Base-by-base conservation (phyloP, 2,113 vertebrate species). In the Pitta sordida region DNA sequence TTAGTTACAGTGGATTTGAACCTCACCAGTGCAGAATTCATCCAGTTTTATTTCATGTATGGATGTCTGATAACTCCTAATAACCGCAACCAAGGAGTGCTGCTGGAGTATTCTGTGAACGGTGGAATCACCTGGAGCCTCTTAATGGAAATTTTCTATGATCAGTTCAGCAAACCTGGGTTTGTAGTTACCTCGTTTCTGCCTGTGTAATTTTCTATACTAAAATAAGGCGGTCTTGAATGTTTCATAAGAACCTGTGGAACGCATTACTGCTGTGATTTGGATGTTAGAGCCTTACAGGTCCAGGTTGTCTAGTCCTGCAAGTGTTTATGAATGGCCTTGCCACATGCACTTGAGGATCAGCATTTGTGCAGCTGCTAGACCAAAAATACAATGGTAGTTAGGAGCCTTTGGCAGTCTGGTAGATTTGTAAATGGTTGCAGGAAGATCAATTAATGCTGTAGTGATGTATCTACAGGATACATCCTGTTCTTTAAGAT, bases 31-130 rank as follows among this genome's bases (percentile, higher is more conserved):
- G 99, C 99, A 19, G 99, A 99, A 95, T 99, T 99, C 94, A 98
- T 99, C 96, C 99, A 99, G 80, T 99, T 99, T 97, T 99, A 99
- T 97, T 99, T 99, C 96, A 99, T 99, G 99, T 99, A 99, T 11
- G 99, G 99, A 93, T 99, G 99, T 93, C 98, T 99, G 97, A 98
- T 98, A 96, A 98, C 98, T 21, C 99, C 99, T 5, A 99, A 98
- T 82, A 99, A 97, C 95, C 99, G 99, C 34, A 99, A 99, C 97
- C 99, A 99, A 97, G 98, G 99, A 17, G 99, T 99, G 71, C 98
- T 99, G 46, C 97, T 99, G 95, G 99, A 99, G 94, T 99, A 99
- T 96, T 99, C 99, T 89, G 91, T 99, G 87, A 99, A 99, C 43
- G 99, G 99, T 63, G 99, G 99, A 89, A 99, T 99, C 88, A 99